Evolutionary conservation across 2,797 vertebrate species (phyloP).

Genomic region (Pipistrellus pipistrellus): DNA sequence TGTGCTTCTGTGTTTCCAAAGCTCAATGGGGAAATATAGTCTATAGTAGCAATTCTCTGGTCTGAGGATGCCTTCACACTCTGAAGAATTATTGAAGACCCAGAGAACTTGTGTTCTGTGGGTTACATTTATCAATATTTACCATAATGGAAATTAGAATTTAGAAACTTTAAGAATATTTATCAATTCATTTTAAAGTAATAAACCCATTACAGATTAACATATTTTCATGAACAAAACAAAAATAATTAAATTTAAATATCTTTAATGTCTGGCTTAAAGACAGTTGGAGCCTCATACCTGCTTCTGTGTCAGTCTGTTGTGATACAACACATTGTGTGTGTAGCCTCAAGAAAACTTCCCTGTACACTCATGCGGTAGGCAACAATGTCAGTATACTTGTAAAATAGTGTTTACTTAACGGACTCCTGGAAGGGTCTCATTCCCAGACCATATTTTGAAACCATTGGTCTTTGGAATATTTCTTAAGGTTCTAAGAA

Average conservation of each 20-base stretch:
- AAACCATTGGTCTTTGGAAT: background rate
- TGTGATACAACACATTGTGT: background rate
- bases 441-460: background rate
- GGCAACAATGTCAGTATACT: background rate
- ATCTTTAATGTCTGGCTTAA: constrained; percentile 36
- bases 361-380: too few relatives aligned
- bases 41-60: background rate
- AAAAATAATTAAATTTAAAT: constrained; percentile 48
- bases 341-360: background rate
- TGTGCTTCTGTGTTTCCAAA: background rate
- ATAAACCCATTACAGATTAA: background rate
- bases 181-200: constrained; percentile 17
- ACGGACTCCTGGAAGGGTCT: background rate
- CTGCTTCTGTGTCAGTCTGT: background rate
- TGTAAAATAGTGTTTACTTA: background rate
- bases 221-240: constrained; percentile 43
- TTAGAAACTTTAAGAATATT: constrained; percentile 13
- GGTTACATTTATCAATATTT: background rate
- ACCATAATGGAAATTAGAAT: background rate
- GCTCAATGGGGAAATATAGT: background rate
- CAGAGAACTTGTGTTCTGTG: background rate
- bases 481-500: constrained; percentile 29
- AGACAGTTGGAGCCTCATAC: background rate
- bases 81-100: background rate
- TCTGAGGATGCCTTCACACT: background rate